Conservation (phyloP, 2,797 vertebrate genomes). For the Epinephelus awoara region DNA sequence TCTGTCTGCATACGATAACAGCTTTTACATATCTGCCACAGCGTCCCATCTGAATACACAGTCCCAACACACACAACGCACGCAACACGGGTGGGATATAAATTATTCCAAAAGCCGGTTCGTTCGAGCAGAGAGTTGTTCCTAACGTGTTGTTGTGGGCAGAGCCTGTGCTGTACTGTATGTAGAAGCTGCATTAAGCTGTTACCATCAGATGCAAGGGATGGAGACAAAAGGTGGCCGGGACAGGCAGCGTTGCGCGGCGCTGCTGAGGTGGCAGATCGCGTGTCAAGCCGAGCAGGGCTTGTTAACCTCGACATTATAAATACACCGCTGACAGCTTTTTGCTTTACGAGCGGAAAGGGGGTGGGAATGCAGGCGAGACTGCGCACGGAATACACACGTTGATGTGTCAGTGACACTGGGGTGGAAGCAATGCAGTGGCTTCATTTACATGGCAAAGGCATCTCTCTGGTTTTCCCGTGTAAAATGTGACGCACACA, state of each 20-base stretch:
- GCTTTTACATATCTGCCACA: conserved; percentile 39
- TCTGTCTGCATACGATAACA: conserved; percentile 49
- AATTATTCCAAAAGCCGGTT: conserved; percentile 66
- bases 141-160: conserved; percentile 33
- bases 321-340: conserved; percentile 67
- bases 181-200: conserved; percentile 48
- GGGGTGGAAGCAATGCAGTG: conserved; percentile 33
- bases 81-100: conserved; percentile 45
- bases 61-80: conserved; percentile 37
- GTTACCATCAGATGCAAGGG: conserved; percentile 46
- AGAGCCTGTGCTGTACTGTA: conserved; percentile 9
- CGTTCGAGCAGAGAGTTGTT: conserved; percentile 56
- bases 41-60: conserved; percentile 50
- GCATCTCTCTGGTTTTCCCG: background rate
- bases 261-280: conserved; percentile 69
- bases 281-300: conserved; percentile 56
- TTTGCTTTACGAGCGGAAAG: conserved; percentile 41
- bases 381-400: background rate
- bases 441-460: conserved; percentile 41
- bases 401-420: conserved; percentile 58
- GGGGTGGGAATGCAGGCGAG: conserved; percentile 6
- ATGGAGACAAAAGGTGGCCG: conserved; percentile 67
- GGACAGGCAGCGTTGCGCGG: conserved; percentile 49
- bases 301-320: conserved; percentile 76
- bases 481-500: conserved; percentile 56